A percentile compares a stretch with the other conserved stretches of the same genome.
Evolutionary conservation across 2,888 invertebrate species (phyloP).

Genomic region (Tillus elongatus): DNA sequence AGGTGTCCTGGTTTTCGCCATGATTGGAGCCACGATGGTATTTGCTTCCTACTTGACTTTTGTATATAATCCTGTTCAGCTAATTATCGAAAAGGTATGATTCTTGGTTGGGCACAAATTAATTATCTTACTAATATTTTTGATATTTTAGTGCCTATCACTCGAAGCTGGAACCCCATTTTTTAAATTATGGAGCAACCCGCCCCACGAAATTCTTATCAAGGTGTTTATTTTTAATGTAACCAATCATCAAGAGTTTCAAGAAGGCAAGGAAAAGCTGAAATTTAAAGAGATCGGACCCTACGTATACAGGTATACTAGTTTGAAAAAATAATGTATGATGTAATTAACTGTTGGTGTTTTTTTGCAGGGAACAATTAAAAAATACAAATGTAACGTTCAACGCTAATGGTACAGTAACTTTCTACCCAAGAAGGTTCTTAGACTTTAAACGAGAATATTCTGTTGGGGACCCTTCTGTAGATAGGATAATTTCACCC

Average conservation of each 20-base stretch:
- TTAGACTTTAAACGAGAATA: conserved; percentile 53
- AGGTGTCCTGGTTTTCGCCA: conserved; percentile 33
- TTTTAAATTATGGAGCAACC: conserved; percentile 53
- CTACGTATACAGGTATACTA: conserved; percentile 68
- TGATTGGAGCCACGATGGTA: conserved; percentile 33
- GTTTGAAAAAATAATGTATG: conserved; percentile 5
- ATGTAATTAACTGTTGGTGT: no score
- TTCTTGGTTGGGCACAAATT: not conserved
- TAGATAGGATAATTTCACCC: conserved; percentile 52
- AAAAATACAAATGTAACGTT: conserved; percentile 58
- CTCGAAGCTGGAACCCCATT: conserved; percentile 46
- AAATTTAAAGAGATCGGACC: conserved; percentile 68
- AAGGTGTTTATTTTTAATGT: conserved; percentile 68
- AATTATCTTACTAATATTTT: conserved; percentile 4
- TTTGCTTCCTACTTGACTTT: conserved; percentile 33
- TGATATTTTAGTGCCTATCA: conserved; percentile 26
- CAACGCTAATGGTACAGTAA: conserved; percentile 56
- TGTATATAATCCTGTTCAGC: conserved; percentile 33
- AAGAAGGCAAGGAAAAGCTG: conserved; percentile 56
- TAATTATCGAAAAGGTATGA: conserved; percentile 31
- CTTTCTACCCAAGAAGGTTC: conserved; percentile 51
- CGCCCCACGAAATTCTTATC: conserved; percentile 56
- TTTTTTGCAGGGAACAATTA: conserved; percentile 53
- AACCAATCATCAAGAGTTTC: conserved; percentile 64
- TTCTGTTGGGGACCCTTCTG: conserved; percentile 56